These are phyloP conservation scores for Oriolus oriolus DNA, from an alignment of 2,113 vertebrate species.

Conservation along the genomic window DNA sequence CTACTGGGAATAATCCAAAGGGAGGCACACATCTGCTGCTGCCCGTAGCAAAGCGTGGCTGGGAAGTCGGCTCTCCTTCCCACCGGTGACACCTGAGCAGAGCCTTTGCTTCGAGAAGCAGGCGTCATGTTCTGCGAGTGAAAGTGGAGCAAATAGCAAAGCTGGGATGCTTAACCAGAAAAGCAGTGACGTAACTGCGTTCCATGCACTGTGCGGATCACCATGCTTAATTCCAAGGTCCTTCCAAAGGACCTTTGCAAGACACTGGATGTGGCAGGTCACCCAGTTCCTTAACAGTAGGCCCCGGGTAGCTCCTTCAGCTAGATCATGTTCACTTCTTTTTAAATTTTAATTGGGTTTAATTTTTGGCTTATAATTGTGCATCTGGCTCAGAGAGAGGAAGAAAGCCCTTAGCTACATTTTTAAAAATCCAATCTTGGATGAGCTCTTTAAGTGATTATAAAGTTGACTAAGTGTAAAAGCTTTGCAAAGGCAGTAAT, in stretches of 20 bases:
- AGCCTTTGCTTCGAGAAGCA: not conserved
- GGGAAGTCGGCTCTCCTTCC: not conserved
- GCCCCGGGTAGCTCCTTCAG: not conserved
- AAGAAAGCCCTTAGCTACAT: constrained; percentile 48
- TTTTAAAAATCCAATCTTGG: constrained; percentile 37
- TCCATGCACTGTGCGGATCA: fast-evolving
- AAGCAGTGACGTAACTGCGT: fast-evolving
- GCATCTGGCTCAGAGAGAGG: constrained; percentile 15
- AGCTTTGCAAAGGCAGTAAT: constrained; percentile 41
- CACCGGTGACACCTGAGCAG: not conserved
- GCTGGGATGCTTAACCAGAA: not conserved
- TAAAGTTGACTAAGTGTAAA: constrained; percentile 53
- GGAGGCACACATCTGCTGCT: fast-evolving
- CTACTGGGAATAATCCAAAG: not conserved
- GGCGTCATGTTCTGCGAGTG: not conserved
- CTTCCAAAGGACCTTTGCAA: not conserved
- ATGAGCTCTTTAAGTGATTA: constrained; percentile 53
- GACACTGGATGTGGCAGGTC: not conserved
- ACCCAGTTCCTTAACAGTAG: not conserved
- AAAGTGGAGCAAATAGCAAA: not conserved
- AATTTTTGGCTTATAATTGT: constrained; percentile 12
- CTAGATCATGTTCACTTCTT: not conserved
- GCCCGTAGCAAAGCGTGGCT: fast-evolving
- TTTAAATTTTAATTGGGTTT: not conserved
- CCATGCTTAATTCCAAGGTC: not conserved